Evolutionary conservation across 2,113 vertebrate genomes (phyloP), one percentile per base, ranked within the genome.

Genomic region (Coturnix japonica): DNA sequence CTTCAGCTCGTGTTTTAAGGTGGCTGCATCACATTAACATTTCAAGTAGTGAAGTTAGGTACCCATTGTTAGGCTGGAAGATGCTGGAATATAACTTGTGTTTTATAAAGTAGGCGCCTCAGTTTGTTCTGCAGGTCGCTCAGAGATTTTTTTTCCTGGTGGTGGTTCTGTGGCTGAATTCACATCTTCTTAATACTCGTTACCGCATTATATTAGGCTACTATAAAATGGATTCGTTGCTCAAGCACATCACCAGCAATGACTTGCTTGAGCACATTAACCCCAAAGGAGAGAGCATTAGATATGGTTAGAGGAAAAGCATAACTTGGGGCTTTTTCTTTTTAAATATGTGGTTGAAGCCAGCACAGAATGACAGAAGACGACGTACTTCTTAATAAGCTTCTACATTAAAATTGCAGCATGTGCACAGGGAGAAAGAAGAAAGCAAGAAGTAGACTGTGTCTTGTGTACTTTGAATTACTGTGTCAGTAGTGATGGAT

Each of bases 401-500:
- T 79, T 73, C 87, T 90, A 12, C 59, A 90, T 96, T 90, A 93
- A 95, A 96, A 79, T 95, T 97, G 49, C 46, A 93, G 83, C n/a
- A 69, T 76, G 20, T 85, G 54, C 57, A 39, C 18, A 54, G 56
- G 65, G 51, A 95, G 73, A 49, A 65, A 14, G 65, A 72, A 65
- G 66, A 14, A 14, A 83, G 61, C 49, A 79, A 41, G 33, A 59
- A 64, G 65, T 44, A 26, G 13, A 53, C 60, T 79, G 39, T 94
- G 70, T 54, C 67, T 77, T 83, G 63, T 94, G 63, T 95, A 67
- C 82, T 96, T 87, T 73, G 94, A 95, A 74, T 96, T 93, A 90
- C 65, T 67, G 72, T 94, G 92, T 94, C 95, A 89, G 70, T 72
- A 82, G 46, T 87, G 92, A 94, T 95, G 88, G 78, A 94, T 96